These are phyloP conservation scores for Sitta europaea DNA, from an alignment of 2,113 vertebrate genomes.

Conservation along the genomic window DNA sequence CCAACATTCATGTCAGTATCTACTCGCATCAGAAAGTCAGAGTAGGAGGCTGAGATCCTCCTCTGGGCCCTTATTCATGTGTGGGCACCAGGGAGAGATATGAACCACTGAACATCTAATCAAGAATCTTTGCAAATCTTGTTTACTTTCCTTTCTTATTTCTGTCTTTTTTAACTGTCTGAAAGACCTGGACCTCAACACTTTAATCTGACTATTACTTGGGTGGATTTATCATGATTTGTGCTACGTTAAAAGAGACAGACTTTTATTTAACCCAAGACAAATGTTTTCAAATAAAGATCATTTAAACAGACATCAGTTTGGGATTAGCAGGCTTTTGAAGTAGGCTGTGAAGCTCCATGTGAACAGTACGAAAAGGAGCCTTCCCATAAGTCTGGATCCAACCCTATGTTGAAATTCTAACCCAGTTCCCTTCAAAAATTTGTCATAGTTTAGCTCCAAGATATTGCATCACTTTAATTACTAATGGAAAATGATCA, in stretches of 20 bases:
- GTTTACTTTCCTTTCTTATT: not conserved
- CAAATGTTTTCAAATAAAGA: slow-evolving; percentile 5
- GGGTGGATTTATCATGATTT: not conserved
- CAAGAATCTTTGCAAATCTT: not conserved
- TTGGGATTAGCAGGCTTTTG: not conserved
- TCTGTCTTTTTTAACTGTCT: not conserved
- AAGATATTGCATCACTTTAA: slow-evolving; percentile 30
- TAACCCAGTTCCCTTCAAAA: not conserved
- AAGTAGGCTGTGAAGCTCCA: not conserved
- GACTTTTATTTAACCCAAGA: not conserved
- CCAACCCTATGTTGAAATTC: not conserved
- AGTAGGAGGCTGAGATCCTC: slow-evolving; percentile 40
- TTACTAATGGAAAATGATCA: slow-evolving; percentile 18
- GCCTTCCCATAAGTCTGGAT: not conserved
- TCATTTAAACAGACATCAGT: not conserved
- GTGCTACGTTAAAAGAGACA: not conserved
- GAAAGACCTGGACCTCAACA: not conserved
- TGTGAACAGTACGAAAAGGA: not conserved
- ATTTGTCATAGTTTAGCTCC: not conserved
- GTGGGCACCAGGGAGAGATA: not conserved
- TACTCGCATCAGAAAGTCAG: not conserved
- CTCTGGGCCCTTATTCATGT: not conserved
- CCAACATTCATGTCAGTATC: not conserved
- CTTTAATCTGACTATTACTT: not conserved
- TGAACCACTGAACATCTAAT: slow-evolving; percentile 8